Conservation (phyloP, 2,888 invertebrate genomes). For the Cataglyphis altisquamis region DNA sequence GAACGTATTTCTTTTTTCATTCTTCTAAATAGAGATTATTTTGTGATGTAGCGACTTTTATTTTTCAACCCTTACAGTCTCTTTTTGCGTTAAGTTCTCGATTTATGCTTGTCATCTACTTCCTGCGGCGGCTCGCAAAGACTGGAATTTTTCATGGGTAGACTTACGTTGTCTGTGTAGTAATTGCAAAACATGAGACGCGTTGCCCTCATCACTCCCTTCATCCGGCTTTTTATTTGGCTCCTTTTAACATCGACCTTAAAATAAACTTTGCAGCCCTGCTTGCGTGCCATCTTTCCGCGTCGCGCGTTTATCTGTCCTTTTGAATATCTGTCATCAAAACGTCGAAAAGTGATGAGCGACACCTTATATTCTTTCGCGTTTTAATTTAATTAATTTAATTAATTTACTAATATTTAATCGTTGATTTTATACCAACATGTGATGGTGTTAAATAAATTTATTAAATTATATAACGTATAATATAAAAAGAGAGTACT, state of each 20-base stretch:
- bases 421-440: not conserved
- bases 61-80: not conserved
- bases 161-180: constrained; percentile 63
- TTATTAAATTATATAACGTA: constrained; percentile 3
- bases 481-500: not conserved
- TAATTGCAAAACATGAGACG: constrained; percentile 71
- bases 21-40: not conserved
- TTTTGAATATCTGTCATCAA: constrained; percentile 16
- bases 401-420: not conserved
- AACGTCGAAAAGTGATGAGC: not conserved
- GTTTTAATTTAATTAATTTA: not conserved
- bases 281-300: constrained; percentile 55
- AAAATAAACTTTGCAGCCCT: constrained; percentile 77
- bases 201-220: constrained; percentile 63
- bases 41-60: constrained; percentile 4
- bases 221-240: constrained; percentile 76
- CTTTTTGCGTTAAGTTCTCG: constrained; percentile 16
- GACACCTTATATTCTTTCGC: not conserved
- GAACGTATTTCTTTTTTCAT: not conserved
- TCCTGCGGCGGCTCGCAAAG: constrained; percentile 52
- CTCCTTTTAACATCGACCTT: constrained; percentile 78
- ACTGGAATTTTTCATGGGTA: constrained; percentile 49
- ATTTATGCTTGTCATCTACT: constrained; percentile 46
- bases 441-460: not conserved
- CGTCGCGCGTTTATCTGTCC: constrained; percentile 41